Percentiles rank a stretch among this genome's conserved stretches.
These are phyloP conservation scores for Drosophila meridionalis DNA, from an alignment of 2,888 invertebrate species.

Conservation along the genomic window DNA sequence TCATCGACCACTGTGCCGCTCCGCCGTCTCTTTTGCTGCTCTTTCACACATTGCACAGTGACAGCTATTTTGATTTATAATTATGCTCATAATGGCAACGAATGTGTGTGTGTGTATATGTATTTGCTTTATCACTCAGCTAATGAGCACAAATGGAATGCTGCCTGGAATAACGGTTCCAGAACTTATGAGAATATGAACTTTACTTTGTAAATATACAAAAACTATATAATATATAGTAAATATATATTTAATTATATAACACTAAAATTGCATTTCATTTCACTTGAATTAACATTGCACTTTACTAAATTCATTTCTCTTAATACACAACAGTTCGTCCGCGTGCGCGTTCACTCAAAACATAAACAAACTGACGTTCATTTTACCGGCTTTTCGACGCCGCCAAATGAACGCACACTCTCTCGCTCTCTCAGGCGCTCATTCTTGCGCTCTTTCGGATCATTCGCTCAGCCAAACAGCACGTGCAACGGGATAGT, in stretches of 20 bases:
- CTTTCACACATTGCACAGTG: slow-evolving; percentile 42
- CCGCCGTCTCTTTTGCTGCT: slow-evolving; percentile 12
- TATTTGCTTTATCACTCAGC: slow-evolving; percentile 57
- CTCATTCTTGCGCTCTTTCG: slow-evolving; percentile 1
- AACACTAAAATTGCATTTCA: background rate
- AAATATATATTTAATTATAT: background rate
- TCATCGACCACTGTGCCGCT: slow-evolving; percentile 5
- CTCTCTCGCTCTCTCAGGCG: background rate
- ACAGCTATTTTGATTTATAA: slow-evolving; percentile 48
- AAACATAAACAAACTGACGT: slow-evolving; percentile 64
- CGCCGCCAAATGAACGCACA: slow-evolving; percentile 34
- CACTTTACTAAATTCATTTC: background rate
- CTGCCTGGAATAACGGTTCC: slow-evolving; percentile 57
- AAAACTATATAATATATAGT: background rate
- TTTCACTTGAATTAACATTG: slow-evolving; percentile 17
- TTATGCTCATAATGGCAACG: slow-evolving; percentile 39
- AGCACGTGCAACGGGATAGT: slow-evolving; percentile 57
- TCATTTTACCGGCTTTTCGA: slow-evolving; percentile 73
- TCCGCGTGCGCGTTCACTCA: slow-evolving; percentile 13
- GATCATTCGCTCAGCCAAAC: slow-evolving; percentile 6
- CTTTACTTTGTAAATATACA: background rate
- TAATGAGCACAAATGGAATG: slow-evolving; percentile 56
- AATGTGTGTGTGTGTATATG: background rate
- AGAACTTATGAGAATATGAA: slow-evolving; percentile 16
- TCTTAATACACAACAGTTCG: background rate